A percentile compares a stretch with the other conserved stretches of the same genome.
These are phyloP conservation scores for Chromis chromis DNA, from an alignment of 2,797 vertebrate genomes.

Conservation along the genomic window DNA sequence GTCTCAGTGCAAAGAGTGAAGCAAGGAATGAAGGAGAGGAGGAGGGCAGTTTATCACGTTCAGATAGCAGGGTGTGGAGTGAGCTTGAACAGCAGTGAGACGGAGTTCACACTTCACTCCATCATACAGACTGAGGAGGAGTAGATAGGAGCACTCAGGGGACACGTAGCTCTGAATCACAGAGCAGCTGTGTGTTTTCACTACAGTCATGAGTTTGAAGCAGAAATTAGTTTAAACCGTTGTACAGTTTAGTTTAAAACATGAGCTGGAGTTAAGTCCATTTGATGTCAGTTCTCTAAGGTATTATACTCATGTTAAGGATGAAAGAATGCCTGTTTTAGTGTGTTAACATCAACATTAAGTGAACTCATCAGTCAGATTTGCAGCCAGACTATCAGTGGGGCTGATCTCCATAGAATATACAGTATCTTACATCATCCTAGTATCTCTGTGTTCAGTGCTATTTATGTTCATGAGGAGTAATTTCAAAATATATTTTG, in stretches of 20 bases:
- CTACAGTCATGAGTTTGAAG: constrained; percentile 22
- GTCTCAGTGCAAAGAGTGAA: constrained; percentile 18
- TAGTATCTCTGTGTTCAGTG: neutral
- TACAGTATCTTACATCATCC: neutral
- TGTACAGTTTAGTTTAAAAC: constrained; percentile 7
- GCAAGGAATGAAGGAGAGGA: constrained; percentile 53
- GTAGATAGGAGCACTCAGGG: constrained; percentile 55
- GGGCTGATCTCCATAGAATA: constrained; percentile 6
- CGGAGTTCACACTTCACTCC: constrained; percentile 60
- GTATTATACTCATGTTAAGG: neutral
- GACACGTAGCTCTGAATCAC: constrained; percentile 53
- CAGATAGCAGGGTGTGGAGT: constrained; percentile 76
- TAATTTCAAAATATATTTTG: too few species aligned
- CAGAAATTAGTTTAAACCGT: constrained; percentile 15
- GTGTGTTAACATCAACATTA: neutral
- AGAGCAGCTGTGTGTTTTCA: constrained; percentile 57
- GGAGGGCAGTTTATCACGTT: constrained; percentile 59
- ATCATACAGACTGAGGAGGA: constrained; percentile 47
- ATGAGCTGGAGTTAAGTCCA: constrained; percentile 1
- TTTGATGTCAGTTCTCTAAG: neutral
- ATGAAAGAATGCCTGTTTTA: constrained; percentile 3
- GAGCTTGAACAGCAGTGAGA: constrained; percentile 72
- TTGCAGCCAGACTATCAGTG: constrained; percentile 10
- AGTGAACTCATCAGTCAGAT: constrained; percentile 13
- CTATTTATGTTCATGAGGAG: too few species aligned